A percentile compares a stretch with the other conserved stretches of the same genome.
Evolutionary conservation across 2,888 invertebrate species (phyloP).

Genomic region (Pheosia tremula): DNA sequence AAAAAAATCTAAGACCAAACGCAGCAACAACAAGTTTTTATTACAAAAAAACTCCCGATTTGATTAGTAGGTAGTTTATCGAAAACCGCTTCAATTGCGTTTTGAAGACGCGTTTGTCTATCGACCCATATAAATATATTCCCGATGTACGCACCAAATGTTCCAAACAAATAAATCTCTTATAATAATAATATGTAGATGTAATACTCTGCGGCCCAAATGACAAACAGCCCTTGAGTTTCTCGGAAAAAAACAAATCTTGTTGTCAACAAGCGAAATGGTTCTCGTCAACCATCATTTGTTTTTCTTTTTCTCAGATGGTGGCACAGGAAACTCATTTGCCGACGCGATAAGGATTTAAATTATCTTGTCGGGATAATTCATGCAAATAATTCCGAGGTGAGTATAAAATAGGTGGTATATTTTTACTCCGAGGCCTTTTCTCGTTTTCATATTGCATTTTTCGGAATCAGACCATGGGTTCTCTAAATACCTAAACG

Average conservation of each 20-base stretch:
- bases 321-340: constrained; percentile 64
- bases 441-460: neutral
- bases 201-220: constrained; percentile 50
- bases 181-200: constrained; percentile 51
- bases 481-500: neutral
- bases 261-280: constrained; percentile 66
- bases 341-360: constrained; percentile 55
- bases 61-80: too few species aligned
- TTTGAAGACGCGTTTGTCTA: too few species aligned
- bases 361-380: constrained; percentile 57
- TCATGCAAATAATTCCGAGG: constrained; percentile 40
- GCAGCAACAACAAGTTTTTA: too few species aligned
- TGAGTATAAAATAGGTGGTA: neutral
- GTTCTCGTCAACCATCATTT: constrained; percentile 50
- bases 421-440: neutral
- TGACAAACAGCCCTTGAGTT: constrained; percentile 56
- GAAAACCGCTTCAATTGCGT: too few species aligned
- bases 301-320: constrained; percentile 50
- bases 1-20: too few species aligned
- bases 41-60: too few species aligned
- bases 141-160: constrained; percentile 20
- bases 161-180: constrained; percentile 20
- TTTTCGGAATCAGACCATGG: neutral
- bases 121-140: constrained; percentile 6
- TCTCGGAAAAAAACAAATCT: constrained; percentile 66